Evolutionary conservation across 2,113 vertebrate genomes (phyloP).

Genomic region (Rhinichthys klamathensis): DNA sequence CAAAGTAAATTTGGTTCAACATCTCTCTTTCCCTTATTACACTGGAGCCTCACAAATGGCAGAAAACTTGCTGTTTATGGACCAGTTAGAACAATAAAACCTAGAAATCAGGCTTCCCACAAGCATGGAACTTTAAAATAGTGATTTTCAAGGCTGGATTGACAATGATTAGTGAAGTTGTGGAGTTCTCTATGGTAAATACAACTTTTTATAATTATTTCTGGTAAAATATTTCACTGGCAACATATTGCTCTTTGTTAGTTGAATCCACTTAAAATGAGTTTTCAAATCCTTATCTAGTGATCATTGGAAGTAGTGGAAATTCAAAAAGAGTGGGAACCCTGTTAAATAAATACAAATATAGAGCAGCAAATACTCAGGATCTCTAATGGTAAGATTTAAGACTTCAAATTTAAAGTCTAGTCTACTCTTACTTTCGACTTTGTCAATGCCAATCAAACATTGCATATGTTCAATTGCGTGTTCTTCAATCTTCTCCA

Average conservation of each 20-base stretch:
- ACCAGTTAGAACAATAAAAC: background rate
- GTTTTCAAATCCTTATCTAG: background rate
- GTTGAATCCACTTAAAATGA: background rate
- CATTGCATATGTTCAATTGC: background rate
- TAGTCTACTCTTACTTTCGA: background rate
- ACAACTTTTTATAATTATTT: background rate
- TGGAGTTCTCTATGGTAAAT: background rate
- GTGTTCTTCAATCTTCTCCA: background rate
- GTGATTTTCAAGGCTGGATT: background rate
- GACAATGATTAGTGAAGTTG: background rate
- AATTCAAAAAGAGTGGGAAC: background rate
- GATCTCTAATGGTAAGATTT: background rate
- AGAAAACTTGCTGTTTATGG: background rate
- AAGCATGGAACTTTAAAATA: background rate
- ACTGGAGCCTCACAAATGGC: background rate
- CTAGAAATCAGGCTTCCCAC: background rate
- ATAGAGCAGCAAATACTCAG: background rate
- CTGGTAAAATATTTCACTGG: background rate
- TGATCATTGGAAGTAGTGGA: background rate
- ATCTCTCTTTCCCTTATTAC: background rate
- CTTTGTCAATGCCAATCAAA: background rate
- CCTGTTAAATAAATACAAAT: background rate
- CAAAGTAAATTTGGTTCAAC: background rate
- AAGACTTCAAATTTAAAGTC: background rate
- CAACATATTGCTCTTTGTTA: background rate